A percentile compares a stretch with the other conserved stretches of the same genome.
phyloP scores from a whole-genome alignment of 2,113 vertebrate species.

The Peromyscus californicus region DNA sequence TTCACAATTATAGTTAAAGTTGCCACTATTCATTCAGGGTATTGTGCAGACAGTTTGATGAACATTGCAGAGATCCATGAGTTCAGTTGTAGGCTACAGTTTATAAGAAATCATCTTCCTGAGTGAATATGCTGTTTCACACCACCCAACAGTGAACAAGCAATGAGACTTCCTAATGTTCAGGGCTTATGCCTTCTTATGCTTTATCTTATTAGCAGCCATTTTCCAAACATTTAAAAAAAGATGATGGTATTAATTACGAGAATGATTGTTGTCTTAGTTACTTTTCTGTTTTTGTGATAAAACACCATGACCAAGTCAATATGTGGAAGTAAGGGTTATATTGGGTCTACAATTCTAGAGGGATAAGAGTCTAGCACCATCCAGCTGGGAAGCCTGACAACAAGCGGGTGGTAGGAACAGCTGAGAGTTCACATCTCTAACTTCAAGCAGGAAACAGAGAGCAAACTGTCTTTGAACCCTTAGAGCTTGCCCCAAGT shows the following conservation, averaged over 20 bases:
- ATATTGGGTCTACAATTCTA: not conserved
- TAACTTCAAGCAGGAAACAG: not conserved
- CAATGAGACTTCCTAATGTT: not conserved
- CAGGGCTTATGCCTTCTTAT: not conserved
- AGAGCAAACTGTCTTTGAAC: not conserved
- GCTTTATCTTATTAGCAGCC: constrained; percentile 1
- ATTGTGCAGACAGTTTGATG: not conserved
- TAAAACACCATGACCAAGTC: not conserved
- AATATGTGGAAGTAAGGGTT: not conserved
- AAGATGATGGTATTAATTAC: not conserved
- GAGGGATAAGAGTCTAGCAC: not conserved
- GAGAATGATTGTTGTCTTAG: not conserved
- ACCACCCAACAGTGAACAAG: not conserved
- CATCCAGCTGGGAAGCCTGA: not conserved
- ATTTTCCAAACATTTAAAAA: not conserved
- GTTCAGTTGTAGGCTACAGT: not conserved
- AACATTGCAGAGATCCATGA: not conserved
- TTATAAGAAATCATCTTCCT: not conserved
- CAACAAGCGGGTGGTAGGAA: not conserved
- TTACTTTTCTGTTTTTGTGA: not conserved
- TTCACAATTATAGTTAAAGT: constrained; percentile 1
- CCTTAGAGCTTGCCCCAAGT: not conserved
- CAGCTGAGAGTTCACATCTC: not conserved
- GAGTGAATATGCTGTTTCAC: not conserved
- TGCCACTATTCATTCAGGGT: not conserved